Evolutionary conservation across 2,113 vertebrate species (phyloP).

Genomic region (human (Homo sapiens)): GRCh38 chr9:123683001-123683500

Average conservation of each 20-base stretch:
- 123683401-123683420: conserved; percentile 52
- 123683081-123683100: not conserved
- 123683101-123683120: conserved; percentile 29
- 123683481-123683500: conserved; percentile 36
- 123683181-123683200: not conserved
- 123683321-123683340: conserved; percentile 55
- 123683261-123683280: conserved; percentile 47
- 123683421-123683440: conserved; percentile 29
- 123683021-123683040: not conserved
- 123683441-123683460: conserved; percentile 15
- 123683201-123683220: not conserved
- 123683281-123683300: conserved; percentile 32
- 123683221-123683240: conserved; percentile 10
- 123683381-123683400: conserved; percentile 55
- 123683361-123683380: conserved; percentile 44
- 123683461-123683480: not conserved
- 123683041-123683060: not conserved
- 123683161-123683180: not conserved
- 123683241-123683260: not conserved
- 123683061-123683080: not conserved
- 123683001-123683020: not conserved
- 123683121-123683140: not conserved
- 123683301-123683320: conserved; percentile 58
- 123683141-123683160: not conserved
- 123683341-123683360: conserved; percentile 54